Base-by-base conservation (phyloP, 2,888 invertebrate genomes). In the Coleophora deauratella region DNA sequence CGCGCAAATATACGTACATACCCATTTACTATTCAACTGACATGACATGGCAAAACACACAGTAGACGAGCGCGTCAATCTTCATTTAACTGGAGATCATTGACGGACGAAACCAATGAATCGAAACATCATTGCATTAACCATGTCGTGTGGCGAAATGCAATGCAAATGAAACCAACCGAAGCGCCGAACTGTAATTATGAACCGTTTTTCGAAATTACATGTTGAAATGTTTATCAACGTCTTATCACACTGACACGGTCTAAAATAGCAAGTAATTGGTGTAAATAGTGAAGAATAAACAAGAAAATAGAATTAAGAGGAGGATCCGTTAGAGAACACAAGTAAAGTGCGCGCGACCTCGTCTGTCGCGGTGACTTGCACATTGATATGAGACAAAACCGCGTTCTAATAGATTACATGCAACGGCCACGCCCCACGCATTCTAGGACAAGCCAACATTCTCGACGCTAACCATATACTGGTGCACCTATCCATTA, bases 261-360 rank as follows among this genome's bases (percentile, higher is more conserved):
- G 58, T 64, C 62, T 66, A 67, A 62, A 65, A 62, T 70, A 51
- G 55, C 53, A 53, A 55, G 57, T 58, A 58, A 61, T 67, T 71
- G 67, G 68, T 68, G 64, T 69, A 68, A 66, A 68, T 21, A 21
- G 6, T 6, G 21, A 21, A 21, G 21, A 21, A 21, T 4, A 21
- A 6, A 21, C 21, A 21, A 14, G 12, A 13, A 10, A 9, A 14
- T 13, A 7, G 9, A 36, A n/a, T 8, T 65, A 55, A 71, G 69
- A 68, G 71, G 71, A 72, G 62, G 66, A 59, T 55, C 79, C 78
- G 75, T 76, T 81, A 78, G 62, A 63, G 59, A 66, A 57, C 59
- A 60, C 59, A 61, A 59, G 55, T 59, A 54, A 21, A 61, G 56
- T 66, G 31, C 46, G 50, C 57, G 54, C 51, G 55, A 55, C 55